Conservation (phyloP, 2,888 invertebrate species). For the Dynastes maya region DNA sequence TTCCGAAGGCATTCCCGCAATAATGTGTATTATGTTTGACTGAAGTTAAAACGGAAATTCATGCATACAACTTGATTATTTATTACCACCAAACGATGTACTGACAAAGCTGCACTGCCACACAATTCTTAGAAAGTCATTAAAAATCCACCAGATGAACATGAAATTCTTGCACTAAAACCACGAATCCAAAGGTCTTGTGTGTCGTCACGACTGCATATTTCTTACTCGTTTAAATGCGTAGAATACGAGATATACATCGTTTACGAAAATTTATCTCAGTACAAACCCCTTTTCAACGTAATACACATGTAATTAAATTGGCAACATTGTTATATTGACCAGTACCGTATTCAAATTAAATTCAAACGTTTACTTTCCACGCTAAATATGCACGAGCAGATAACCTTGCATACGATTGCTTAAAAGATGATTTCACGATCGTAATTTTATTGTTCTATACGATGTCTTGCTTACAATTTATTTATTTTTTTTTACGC, state of each 20-base stretch:
- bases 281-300: conserved; percentile 21
- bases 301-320: conserved; percentile 27
- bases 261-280: conserved; percentile 39
- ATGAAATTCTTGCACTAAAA: conserved; percentile 28
- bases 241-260: conserved; percentile 27
- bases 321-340: conserved; percentile 47
- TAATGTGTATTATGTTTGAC: neutral
- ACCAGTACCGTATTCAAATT: conserved; percentile 47
- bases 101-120: conserved; percentile 54
- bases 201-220: conserved; percentile 49
- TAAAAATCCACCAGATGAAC: conserved; percentile 47
- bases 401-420: too few relatives aligned
- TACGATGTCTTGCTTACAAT: too few relatives aligned
- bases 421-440: too few relatives aligned
- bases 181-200: conserved; percentile 53
- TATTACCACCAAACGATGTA: conserved; percentile 55
- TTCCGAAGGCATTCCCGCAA: conserved; percentile 30
- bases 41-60: conserved; percentile 26
- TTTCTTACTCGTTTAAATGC: conserved; percentile 41
- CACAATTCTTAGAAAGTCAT: conserved; percentile 54
- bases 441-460: too few relatives aligned
- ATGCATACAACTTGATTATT: conserved; percentile 53
- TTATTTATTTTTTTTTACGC: too few relatives aligned
- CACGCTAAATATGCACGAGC: too few relatives aligned
- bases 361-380: neutral